Base-by-base conservation (phyloP, 2,113 vertebrate species). In the Pithys albifrons region DNA sequence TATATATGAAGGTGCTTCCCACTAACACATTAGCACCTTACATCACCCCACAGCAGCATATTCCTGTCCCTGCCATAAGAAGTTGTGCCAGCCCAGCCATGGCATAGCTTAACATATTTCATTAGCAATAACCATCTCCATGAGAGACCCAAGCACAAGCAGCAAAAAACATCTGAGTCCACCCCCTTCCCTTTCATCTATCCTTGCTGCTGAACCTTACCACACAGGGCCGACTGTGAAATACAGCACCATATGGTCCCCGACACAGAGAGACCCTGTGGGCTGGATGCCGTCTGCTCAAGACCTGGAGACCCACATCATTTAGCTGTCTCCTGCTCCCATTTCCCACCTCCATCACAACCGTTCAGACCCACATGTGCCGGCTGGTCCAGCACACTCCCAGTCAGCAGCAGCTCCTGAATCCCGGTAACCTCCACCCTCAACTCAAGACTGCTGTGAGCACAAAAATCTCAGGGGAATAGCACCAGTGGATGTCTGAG, bases 241-340 rank as follows among this genome's bases (percentile, higher is more conserved):
- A 88, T 7, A 43, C 85, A 45, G 71, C 96, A 90, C 85, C 93
- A 88, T 64, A 90, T 96, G 96, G 91, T 55, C 28, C 78, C 83
- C 1, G 4, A 31, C 72, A 73, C 61, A 35, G 35, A 49, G 54
- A 69, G 39, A 88, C 54, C 74, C 88, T 37, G 90, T 3, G 28
- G 57, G 94, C 82, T 83, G 88, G 18, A 59, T 9, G 57, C 78
- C 18, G 57, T 89, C 93, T 93, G 82, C 92, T 93, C 66, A 2
- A 8, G 88, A 72, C 48, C 74, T 2, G 6, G 37, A 70, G 54
- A 90, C 46, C 59, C 1, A 1, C 67, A 58, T 12, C 91, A 59
- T 67, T 89, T 46, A 14, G 52, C 86, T 11, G 19, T 76, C 73
- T 88, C 80, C 66, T 1, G 8, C 73, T 89, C 41, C 52, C 13